Conservation (phyloP, 1,140 invertebrate genomes). For the Drosophila quadrilineata region DNA sequence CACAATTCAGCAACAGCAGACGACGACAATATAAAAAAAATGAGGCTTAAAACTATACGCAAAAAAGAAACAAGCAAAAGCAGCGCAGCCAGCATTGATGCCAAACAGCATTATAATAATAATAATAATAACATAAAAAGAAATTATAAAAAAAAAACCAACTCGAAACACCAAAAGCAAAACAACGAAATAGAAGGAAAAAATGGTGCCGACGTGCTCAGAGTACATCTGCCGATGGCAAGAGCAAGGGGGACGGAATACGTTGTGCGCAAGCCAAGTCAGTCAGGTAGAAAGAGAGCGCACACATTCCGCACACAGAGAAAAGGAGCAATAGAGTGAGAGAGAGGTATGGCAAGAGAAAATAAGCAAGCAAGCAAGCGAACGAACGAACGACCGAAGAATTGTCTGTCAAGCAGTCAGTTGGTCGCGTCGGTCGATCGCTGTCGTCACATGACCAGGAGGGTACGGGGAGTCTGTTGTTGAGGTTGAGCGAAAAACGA, state of each 20-base stretch:
- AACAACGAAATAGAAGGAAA: constrained; percentile 46
- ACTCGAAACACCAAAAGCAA: constrained; percentile 35
- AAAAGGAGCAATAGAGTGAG: not conserved
- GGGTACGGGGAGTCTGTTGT: constrained; percentile 11
- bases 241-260: constrained; percentile 32
- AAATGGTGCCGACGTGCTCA: constrained; percentile 20
- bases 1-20: constrained; percentile 24
- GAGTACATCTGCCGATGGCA: constrained; percentile 38
- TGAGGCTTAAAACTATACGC: constrained; percentile 47
- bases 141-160: constrained; percentile 35
- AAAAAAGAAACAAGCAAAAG: constrained; percentile 56
- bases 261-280: constrained; percentile 14
- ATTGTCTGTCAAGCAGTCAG: not conserved
- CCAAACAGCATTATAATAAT: constrained; percentile 57
- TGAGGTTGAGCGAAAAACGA: constrained; percentile 56
- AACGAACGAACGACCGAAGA: not conserved
- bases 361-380: constrained; percentile 14
- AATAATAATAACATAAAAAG: constrained; percentile 59
- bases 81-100: constrained; percentile 30
- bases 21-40: constrained; percentile 50
- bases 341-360: constrained; percentile 11
- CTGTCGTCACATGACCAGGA: constrained; percentile 24
- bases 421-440: constrained; percentile 22
- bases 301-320: not conserved
- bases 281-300: not conserved